Conservation (phyloP, 2,888 invertebrate genomes). For the Noctua janthina region DNA sequence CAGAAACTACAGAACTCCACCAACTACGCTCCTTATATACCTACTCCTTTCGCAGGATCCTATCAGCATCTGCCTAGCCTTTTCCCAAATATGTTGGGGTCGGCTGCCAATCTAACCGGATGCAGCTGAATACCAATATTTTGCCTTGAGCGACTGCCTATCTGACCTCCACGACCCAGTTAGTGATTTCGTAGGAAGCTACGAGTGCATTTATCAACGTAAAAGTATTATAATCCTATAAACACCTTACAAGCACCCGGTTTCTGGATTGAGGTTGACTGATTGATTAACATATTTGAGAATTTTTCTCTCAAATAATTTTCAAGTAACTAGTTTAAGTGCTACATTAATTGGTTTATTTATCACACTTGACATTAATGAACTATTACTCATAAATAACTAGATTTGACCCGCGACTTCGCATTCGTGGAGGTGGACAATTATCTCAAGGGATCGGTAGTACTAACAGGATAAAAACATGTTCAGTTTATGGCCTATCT, state of each 20-base stretch:
- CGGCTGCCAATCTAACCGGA: background rate
- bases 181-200: background rate
- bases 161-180: background rate
- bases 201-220: background rate
- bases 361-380: too few species aligned
- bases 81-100: background rate
- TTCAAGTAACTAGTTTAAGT: too few species aligned
- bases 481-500: background rate
- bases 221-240: background rate
- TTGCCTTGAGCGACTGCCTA: background rate
- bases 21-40: background rate
- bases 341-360: too few species aligned
- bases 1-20: background rate
- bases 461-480: background rate
- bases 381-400: too few species aligned
- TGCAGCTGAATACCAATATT: background rate
- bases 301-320: too few species aligned
- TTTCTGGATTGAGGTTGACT: background rate
- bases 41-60: background rate
- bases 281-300: too few species aligned
- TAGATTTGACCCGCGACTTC: too few species aligned
- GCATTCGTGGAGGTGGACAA: too few species aligned
- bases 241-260: background rate
- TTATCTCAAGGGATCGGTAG: background rate
- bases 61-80: background rate